These are phyloP conservation scores for Arctocebus calabarensis DNA, from an alignment of 2,797 vertebrate genomes.

Conservation along the genomic window DNA sequence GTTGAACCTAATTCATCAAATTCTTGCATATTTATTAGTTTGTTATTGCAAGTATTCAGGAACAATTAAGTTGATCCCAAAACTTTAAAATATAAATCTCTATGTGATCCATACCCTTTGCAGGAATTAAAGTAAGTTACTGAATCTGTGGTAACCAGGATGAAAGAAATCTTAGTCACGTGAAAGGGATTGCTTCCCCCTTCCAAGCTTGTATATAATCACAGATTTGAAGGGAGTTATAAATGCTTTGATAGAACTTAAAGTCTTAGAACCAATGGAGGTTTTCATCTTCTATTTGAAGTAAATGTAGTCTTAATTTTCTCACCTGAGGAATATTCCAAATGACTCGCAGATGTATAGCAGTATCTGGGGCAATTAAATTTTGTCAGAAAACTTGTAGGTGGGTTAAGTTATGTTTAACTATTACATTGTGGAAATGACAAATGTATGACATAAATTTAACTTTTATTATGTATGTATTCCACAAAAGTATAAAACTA, in stretches of 20 bases:
- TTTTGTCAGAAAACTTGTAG: constrained; percentile 28
- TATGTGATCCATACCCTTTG: background rate
- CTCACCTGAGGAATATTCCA: background rate
- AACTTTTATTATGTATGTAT: background rate
- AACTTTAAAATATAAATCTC: constrained; percentile 55
- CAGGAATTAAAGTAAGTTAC: constrained; percentile 31
- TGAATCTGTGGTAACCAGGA: constrained; percentile 18
- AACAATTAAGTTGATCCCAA: constrained; percentile 38
- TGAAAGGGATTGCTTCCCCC: background rate
- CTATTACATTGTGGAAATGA: background rate
- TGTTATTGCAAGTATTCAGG: constrained; percentile 10
- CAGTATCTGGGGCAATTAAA: background rate
- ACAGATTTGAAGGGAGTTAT: background rate
- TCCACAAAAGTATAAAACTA: background rate
- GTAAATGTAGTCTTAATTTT: constrained; percentile 38
- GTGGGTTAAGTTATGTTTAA: background rate
- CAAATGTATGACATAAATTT: background rate
- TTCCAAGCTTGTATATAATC: background rate
- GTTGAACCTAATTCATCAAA: background rate
- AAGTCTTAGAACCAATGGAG: background rate
- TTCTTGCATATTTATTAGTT: constrained; percentile 49
- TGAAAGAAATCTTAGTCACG: background rate
- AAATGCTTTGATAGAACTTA: background rate
- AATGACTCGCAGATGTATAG: background rate
- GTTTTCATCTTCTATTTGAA: background rate